Evolutionary conservation across 92 coral and sea anemone species (phyloP), one percentile per base, ranked within the genome.

Genomic region (Bergia sp.): DNA sequence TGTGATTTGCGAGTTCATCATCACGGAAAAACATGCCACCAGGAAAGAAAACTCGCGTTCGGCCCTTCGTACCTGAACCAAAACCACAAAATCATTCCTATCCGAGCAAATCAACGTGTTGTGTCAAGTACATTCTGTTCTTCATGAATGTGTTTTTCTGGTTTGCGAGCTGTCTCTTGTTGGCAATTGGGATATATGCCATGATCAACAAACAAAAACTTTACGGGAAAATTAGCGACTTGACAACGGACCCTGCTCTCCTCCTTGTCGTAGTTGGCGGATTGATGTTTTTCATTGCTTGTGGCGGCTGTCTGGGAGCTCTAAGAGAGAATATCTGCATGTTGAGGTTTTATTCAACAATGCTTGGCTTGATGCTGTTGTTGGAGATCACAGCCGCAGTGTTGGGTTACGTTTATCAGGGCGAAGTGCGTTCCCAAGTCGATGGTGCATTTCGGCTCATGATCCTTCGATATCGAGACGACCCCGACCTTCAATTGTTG

Each of bases 261-360:
- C 71, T 96, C 13, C 86, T 96, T 41, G 88, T 96, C n/a, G 66
- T 81, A 57, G 92, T 93, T 42, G 98, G 99, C 36, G 85, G 92
- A 18, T 38, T 94, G 77, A 92, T 96, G 91, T 94, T 96, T 66
- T 18, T 97, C 49, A 94, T 97, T 18, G 82, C 98, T 4, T 97
- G 94, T 76, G 91, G 96, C 76, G 99, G 99, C 8, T 96, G 98
- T 80, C 85, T 97, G 42, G 99, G 99, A 16, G 96, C 99, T 9
- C 88, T 97, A 77, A 90, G 99, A 66, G 99, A 97, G 85, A 97
- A 97, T 53, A 90, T 81, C 57, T 97, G 99, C 65, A 89, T 96
- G 73, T 89, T 97, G 6, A 91, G 91, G 38, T 97, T 96, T 85
- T 97, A 93, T 64, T 96, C 93, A 21, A 43, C 86, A 4, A 86